A percentile compares a stretch with the other conserved stretches of the same genome.
These are phyloP conservation scores for Pomatostomus ruficeps DNA, from an alignment of 2,113 vertebrate genomes.

Conservation along the genomic window DNA sequence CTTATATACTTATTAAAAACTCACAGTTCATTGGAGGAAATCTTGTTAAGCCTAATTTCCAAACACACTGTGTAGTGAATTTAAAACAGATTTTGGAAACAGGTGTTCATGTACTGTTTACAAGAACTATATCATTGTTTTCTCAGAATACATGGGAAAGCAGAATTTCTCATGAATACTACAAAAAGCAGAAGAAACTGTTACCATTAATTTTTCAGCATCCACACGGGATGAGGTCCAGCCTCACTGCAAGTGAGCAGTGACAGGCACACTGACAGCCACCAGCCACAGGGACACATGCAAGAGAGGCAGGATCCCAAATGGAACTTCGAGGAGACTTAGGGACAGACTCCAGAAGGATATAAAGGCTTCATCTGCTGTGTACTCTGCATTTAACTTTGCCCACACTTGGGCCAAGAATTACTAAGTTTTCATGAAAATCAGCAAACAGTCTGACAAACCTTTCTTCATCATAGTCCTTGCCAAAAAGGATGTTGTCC, in stretches of 20 bases:
- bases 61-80: no score
- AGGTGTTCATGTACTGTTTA: no score
- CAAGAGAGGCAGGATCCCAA: background rate
- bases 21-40: no score
- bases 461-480: conserved; percentile 90
- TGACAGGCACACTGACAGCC: background rate
- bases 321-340: background rate
- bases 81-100: no score
- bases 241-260: background rate
- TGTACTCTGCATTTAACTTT: background rate
- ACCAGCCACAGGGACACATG: background rate
- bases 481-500: conserved; percentile 93
- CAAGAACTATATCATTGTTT: no score
- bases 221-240: background rate
- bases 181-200: no score
- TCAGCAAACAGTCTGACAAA: conserved; percentile 17
- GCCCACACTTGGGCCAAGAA: background rate
- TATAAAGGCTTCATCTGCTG: background rate
- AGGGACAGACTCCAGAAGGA: background rate
- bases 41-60: no score
- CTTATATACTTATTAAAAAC: no score
- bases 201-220: no score
- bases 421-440: background rate
- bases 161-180: no score
- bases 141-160: no score